Percentiles rank a stretch among this genome's conserved stretches.
These are phyloP conservation scores for Thunnus thynnus DNA, from an alignment of 2,113 vertebrate genomes.

Conservation along the genomic window DNA sequence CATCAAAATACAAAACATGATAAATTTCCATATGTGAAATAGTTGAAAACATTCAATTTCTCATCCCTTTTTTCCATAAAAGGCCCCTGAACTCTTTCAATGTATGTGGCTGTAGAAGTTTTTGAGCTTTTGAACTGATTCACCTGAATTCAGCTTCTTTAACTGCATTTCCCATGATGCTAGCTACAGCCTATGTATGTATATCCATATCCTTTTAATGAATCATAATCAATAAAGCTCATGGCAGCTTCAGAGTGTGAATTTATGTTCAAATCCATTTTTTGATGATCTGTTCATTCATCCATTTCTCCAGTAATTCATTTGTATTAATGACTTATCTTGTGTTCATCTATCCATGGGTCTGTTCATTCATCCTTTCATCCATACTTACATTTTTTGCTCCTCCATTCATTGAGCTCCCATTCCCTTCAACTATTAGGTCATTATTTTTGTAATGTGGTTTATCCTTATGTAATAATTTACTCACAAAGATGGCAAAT, in stretches of 20 bases:
- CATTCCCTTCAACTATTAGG: not conserved
- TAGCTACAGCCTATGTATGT: not conserved
- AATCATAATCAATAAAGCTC: conserved; percentile 14
- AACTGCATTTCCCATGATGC: not conserved
- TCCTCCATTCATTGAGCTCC: not conserved
- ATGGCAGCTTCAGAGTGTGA: not conserved
- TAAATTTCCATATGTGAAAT: not conserved
- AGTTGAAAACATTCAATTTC: not conserved
- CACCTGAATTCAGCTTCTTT: not conserved
- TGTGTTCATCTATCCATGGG: not conserved
- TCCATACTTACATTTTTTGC: not conserved
- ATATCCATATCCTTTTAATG: not conserved
- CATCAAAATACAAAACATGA: not conserved
- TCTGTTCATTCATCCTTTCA: not conserved
- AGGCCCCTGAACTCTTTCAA: not conserved
- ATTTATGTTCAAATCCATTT: not conserved
- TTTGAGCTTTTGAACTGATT: not conserved
- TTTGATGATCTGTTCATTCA: not conserved
- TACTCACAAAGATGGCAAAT: not conserved
- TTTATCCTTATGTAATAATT: not conserved
- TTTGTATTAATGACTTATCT: not conserved
- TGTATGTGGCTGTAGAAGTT: conserved; percentile 4
- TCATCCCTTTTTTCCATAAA: not conserved
- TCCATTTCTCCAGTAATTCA: not conserved
- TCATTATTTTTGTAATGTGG: not conserved